A percentile compares a stretch with the other conserved stretches of the same genome.
These are phyloP conservation scores for Poeciliopsis prolifica DNA, from an alignment of 2,113 vertebrate species.

Conservation along the genomic window DNA sequence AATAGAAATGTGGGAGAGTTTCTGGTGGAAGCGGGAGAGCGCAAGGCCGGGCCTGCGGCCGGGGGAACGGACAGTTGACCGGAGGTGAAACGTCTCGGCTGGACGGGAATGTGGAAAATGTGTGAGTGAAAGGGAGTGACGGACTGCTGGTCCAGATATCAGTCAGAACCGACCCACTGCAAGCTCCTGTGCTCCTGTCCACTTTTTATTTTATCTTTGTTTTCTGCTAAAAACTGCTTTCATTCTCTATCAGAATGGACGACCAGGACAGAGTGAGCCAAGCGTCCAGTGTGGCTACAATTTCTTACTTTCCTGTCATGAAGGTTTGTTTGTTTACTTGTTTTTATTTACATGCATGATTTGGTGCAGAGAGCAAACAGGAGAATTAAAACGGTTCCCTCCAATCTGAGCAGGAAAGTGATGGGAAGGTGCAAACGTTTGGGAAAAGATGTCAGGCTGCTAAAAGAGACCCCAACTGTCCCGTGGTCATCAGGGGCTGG, in stretches of 20 bases:
- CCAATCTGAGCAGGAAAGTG: conserved; percentile 52
- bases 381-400: background rate
- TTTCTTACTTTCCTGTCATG: conserved; percentile 77
- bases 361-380: background rate
- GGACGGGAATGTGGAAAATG: conserved; percentile 46
- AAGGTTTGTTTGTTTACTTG: conserved; percentile 57
- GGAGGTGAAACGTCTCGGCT: conserved; percentile 29
- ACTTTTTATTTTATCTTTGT: background rate
- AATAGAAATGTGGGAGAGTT: conserved; percentile 69
- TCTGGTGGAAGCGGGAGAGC: conserved; percentile 41
- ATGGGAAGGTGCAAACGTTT: conserved; percentile 85
- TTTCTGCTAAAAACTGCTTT: background rate
- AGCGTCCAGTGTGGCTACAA: conserved; percentile 82
- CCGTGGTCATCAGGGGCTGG: conserved; percentile 90
- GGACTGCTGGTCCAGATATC: conserved; percentile 26
- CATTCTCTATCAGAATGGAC: conserved; percentile 74
- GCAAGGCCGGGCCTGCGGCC: background rate
- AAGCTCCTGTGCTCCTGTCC: background rate
- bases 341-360: background rate
- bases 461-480: conserved; percentile 87
- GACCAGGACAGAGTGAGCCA: conserved; percentile 82
- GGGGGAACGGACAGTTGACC: conserved; percentile 51
- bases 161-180: conserved; percentile 6
- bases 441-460: conserved; percentile 86
- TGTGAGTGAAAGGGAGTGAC: conserved; percentile 42